These are phyloP conservation scores for Geodia barretti DNA, from an alignment of 37 sponge, comb jelly and placozoan species.

Conservation along the genomic window DNA sequence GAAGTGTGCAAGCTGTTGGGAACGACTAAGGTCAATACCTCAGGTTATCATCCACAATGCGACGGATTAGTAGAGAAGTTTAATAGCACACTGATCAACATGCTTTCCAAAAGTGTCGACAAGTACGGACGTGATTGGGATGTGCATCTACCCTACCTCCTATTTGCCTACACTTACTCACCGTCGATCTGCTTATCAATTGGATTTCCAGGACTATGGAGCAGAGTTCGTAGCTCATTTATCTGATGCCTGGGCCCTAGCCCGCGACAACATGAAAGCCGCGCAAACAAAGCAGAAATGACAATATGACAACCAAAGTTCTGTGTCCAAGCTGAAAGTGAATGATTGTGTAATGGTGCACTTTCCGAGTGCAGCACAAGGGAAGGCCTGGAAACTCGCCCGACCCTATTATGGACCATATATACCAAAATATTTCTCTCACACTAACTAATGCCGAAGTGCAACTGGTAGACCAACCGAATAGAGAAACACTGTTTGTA, in stretches of 20 bases:
- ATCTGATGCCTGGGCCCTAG: too few species aligned
- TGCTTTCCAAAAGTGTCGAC: conserved; percentile 30
- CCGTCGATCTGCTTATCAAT: too few species aligned
- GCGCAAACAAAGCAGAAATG: too few species aligned
- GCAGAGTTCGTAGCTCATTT: too few species aligned
- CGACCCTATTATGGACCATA: not conserved
- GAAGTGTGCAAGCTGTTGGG: conserved; percentile 33
- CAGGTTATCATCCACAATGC: conserved; percentile 44
- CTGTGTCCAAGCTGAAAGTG: not conserved
- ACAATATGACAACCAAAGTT: too few species aligned
- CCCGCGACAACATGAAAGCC: too few species aligned
- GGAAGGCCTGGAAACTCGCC: not conserved
- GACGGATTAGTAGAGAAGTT: conserved; percentile 55
- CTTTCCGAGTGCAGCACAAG: not conserved
- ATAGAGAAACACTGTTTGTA: not conserved
- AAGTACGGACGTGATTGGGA: conserved; percentile 42
- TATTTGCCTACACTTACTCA: conserved; percentile 69
- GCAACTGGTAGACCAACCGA: not conserved
- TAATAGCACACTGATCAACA: conserved; percentile 35
- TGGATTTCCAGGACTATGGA: too few species aligned
- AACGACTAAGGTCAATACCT: conserved; percentile 26
- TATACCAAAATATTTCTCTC: not conserved
- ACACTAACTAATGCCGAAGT: not conserved
- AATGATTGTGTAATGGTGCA: not conserved
- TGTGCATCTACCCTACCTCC: conserved; percentile 36